Base-by-base conservation (phyloP, 2,888 invertebrate genomes). In the Leptinotarsa rubiginosa region DNA sequence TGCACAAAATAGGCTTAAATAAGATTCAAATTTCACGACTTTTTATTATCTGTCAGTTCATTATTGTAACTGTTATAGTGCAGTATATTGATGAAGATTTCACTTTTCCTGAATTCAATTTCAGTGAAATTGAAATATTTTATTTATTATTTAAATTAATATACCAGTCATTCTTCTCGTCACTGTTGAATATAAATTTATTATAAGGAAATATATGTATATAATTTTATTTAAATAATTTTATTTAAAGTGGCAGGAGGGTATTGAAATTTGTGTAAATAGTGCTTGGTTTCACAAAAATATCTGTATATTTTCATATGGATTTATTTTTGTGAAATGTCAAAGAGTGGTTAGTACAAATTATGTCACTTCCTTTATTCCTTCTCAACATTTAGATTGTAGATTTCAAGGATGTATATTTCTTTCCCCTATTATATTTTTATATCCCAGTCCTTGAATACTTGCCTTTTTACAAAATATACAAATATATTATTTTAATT, bases 301-400 rank as follows among this genome's bases (percentile, higher is more conserved):
- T 75, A 65, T 75, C 73, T 76, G 64, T 69, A 74, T 67, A 50
- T 68, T 74, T 64, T 56, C 16, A 50, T 47, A 70, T 76, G 65
- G 70, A 69, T 70, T 69, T 70, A 75, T 78, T 77, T 74, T 79
- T 81, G 79, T 78, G 79, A 80, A 62, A 62, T 78, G 76, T 82
- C 81, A 83, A 82, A 83, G 82, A 81, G 74, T 81, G 78, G 78
- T 81, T 82, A 84, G 83, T 84, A 84, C 84, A 84, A 84, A 84
- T 82, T 77, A 79, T 74, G 79, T 80, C 80, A 81, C 80, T 83
- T 81, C 82, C 56, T 83, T 79, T 76, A 77, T 78, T 77, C 73
- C 76, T 73, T 77, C 77, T 76, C 73, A 73, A 62, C 76, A 41
- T 75, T 56, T 75, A 73, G 78, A 75, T 72, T 78, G 66, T 75